Conservation (phyloP, 2,888 invertebrate genomes). For the Toxonevra muliebris region DNA sequence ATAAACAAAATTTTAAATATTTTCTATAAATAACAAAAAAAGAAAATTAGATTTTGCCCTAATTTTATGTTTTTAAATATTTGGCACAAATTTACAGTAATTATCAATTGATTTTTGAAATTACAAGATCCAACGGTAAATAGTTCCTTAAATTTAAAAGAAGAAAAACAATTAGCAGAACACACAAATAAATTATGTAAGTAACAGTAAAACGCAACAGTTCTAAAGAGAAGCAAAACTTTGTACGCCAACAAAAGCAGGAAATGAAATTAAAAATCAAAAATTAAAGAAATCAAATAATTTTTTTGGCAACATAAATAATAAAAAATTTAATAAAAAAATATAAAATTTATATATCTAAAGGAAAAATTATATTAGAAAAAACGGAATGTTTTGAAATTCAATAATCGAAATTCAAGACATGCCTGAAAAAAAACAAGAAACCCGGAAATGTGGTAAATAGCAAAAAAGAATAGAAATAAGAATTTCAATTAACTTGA, state of each 20-base stretch:
- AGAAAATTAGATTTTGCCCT: conserved; percentile 6
- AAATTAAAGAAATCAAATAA: too few species aligned
- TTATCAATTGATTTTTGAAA: conserved; percentile 36
- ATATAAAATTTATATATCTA: too few species aligned
- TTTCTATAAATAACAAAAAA: conserved; percentile 14
- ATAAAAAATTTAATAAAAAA: too few species aligned
- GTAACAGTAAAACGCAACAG: too few species aligned
- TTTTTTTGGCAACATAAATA: too few species aligned
- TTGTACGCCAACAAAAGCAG: neutral
- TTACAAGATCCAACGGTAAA: conserved; percentile 60
- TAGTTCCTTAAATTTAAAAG: conserved; percentile 56
- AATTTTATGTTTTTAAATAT: conserved; percentile 22
- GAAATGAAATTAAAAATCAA: neutral
- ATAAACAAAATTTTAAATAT: conserved; percentile 27
- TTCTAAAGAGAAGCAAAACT: too few species aligned
- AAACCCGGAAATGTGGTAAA: neutral
- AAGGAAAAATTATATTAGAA: too few species aligned
- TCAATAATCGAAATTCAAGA: neutral
- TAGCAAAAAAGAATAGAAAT: neutral
- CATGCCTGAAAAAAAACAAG: neutral
- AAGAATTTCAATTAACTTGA: neutral
- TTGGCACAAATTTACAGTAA: conserved; percentile 28
- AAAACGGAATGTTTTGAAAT: neutral
- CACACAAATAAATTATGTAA: too few species aligned
- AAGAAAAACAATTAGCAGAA: conserved; percentile 32